Percentiles rank a stretch among this genome's conserved stretches.
Evolutionary conservation across 2,113 vertebrate species (phyloP).

Genomic region (Myanophis thanlyinensis): DNA sequence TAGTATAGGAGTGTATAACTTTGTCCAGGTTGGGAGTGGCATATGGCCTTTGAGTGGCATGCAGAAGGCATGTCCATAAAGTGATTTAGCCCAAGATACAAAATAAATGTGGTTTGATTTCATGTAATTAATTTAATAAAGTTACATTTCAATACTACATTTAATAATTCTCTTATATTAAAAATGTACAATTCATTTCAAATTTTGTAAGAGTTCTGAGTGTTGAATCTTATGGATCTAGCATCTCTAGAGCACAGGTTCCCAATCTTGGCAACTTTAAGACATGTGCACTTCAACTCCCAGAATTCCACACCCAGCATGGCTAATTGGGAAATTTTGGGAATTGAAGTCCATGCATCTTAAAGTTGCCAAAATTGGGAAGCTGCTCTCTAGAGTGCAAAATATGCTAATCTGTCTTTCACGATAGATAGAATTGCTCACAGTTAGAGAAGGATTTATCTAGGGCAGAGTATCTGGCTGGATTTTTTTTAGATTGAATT

Average conservation of each 20-base stretch:
- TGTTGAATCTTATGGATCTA: not conserved
- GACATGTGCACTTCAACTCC: not conserved
- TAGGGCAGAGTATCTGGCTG: not conserved
- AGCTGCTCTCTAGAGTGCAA: not conserved
- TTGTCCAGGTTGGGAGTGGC: not conserved
- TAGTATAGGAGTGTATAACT: not conserved
- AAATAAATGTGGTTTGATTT: not conserved
- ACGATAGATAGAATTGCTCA: not conserved
- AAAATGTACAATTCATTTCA: not conserved
- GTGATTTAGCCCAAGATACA: not conserved
- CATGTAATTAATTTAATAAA: not conserved
- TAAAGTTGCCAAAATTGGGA: not conserved
- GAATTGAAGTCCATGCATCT: not conserved
- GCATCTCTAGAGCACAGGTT: not conserved
- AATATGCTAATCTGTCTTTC: not conserved
- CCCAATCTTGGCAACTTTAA: not conserved
- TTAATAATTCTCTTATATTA: not conserved
- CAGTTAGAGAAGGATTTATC: not conserved
- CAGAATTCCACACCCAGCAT: not conserved
- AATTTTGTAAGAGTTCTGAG: not conserved
- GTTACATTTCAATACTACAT: not conserved
- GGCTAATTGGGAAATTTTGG: not conserved
- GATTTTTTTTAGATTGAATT: not conserved
- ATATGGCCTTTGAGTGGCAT: not conserved
- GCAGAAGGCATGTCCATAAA: not conserved